phyloP scores from a whole-genome alignment of 2,113 vertebrate species.

The Dicentrarchus labrax region DNA sequence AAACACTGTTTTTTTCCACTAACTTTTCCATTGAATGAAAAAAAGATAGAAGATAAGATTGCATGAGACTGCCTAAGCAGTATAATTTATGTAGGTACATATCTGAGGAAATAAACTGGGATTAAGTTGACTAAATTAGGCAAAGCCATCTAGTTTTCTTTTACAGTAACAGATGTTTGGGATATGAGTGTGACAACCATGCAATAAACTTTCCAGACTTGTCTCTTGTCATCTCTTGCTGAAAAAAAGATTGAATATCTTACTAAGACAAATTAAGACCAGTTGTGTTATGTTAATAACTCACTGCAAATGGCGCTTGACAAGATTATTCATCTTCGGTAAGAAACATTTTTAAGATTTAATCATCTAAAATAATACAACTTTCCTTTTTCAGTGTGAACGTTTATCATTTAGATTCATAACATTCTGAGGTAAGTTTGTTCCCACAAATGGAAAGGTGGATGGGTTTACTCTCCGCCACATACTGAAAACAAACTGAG shows the following conservation, averaged over 20 bases:
- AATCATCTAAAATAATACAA: constrained; percentile 12
- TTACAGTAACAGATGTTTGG: constrained; percentile 58
- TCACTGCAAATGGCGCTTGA: constrained; percentile 58
- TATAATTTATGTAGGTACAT: constrained; percentile 27
- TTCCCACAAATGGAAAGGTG: constrained; percentile 6
- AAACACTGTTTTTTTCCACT: not conserved
- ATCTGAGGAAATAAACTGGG: not conserved
- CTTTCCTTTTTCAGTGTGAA: not conserved
- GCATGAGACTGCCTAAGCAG: not conserved
- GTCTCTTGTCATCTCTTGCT: constrained; percentile 27
- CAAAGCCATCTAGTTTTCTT: constrained; percentile 18
- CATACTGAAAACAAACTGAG: constrained; percentile 30
- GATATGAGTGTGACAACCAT: constrained; percentile 42
- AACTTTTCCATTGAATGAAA: not conserved
- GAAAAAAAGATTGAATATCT: constrained; percentile 40
- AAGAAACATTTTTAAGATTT: not conserved
- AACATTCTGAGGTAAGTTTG: not conserved
- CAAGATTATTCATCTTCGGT: constrained; percentile 45
- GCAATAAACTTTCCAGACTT: constrained; percentile 42
- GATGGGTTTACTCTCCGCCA: not conserved
- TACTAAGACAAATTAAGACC: constrained; percentile 51
- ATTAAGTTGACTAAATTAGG: constrained; percentile 38
- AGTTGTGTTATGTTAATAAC: constrained; percentile 56
- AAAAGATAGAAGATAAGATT: too few species aligned
- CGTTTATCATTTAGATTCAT: constrained; percentile 6